Evolutionary conservation across 2,888 invertebrate genomes (phyloP).

Genomic region (Steromphala cineraria): DNA sequence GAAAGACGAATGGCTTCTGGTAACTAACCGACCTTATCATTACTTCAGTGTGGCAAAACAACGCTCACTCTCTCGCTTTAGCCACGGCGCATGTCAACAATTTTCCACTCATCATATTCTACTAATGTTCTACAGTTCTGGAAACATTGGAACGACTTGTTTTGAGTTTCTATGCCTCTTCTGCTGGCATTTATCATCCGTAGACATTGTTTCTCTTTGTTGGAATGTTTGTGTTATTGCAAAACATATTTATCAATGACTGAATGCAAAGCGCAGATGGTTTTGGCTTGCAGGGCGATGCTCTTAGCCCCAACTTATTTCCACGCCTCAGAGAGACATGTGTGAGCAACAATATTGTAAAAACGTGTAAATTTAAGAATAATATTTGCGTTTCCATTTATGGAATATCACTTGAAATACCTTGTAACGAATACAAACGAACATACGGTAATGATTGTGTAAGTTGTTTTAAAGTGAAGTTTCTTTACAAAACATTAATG

Average conservation of each 20-base stretch:
- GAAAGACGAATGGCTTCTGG: neutral
- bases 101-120: neutral
- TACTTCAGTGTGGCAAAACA: neutral
- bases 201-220: slow-evolving; percentile 11
- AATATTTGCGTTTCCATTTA: neutral
- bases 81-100: neutral
- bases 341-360: neutral
- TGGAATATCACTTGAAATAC: neutral
- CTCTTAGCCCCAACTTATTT: neutral
- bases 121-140: neutral
- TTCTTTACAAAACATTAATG: no score
- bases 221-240: slow-evolving; percentile 9
- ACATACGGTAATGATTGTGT: no score
- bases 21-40: neutral
- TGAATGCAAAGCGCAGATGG: neutral
- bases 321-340: neutral
- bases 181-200: neutral
- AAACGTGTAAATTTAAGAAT: neutral
- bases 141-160: neutral
- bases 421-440: neutral
- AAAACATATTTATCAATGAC: slow-evolving; percentile 11
- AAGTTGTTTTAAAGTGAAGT: no score
- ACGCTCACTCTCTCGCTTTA: neutral
- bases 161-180: neutral
- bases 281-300: neutral